A percentile compares a stretch with the other conserved stretches of the same genome.
Evolutionary conservation across 2,888 invertebrate species (phyloP).

Genomic region (Epirrhoe tristata): DNA sequence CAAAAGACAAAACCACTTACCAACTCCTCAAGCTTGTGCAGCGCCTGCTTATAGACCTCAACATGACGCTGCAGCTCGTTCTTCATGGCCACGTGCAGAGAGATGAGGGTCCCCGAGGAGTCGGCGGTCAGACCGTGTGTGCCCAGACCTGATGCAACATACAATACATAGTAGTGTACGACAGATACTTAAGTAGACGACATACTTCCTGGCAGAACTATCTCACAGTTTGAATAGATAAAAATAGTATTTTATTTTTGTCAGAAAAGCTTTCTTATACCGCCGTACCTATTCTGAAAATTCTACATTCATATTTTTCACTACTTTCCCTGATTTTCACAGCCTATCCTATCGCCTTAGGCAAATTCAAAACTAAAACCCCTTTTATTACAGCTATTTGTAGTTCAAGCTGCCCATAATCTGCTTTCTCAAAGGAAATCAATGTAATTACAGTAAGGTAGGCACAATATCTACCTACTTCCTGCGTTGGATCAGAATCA

Average conservation of each 20-base stretch:
- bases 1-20: constrained; percentile 57
- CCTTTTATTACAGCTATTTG: neutral
- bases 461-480: constrained; percentile 2
- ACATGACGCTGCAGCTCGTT: constrained; percentile 93
- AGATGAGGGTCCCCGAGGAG: constrained; percentile 87
- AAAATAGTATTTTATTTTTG: too few species aligned
- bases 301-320: too few species aligned
- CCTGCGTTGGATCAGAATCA: constrained; percentile 30
- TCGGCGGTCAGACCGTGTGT: constrained; percentile 93
- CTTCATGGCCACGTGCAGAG: constrained; percentile 93
- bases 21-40: constrained; percentile 93
- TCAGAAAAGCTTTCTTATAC: too few species aligned
- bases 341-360: neutral
- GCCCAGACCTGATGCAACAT: constrained; percentile 86
- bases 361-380: neutral
- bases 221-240: too few species aligned
- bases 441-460: constrained; percentile 17
- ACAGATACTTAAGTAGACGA: too few species aligned
- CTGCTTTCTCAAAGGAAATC: constrained; percentile 26
- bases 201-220: too few species aligned
- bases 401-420: neutral
- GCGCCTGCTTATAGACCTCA: constrained; percentile 93
- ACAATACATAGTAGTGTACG: too few species aligned
- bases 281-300: too few species aligned
- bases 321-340: neutral